Percentiles rank a stretch among this genome's conserved stretches.
Conservation (phyloP, 2,888 invertebrate genomes). For the Mesochorus sp. region DNA sequence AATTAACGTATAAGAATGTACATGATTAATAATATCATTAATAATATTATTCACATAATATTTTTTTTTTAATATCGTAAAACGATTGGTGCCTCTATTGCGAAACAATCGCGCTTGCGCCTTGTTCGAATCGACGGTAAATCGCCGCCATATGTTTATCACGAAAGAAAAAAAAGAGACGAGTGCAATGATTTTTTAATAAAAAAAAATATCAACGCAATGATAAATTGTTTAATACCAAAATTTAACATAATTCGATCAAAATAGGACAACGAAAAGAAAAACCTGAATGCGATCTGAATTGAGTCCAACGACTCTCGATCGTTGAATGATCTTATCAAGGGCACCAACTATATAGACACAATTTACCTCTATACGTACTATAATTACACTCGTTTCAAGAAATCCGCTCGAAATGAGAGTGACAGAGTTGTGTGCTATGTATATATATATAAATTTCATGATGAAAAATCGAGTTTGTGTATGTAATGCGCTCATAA, state of each 20-base stretch:
- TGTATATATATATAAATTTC: neutral
- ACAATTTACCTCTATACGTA: neutral
- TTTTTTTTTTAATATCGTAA: neutral
- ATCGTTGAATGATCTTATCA: slow-evolving; percentile 52
- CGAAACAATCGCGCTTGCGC: slow-evolving; percentile 16
- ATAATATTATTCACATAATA: neutral
- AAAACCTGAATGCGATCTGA: no score
- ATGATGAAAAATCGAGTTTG: neutral
- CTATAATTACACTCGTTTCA: slow-evolving; percentile 55
- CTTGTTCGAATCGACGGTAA: no score
- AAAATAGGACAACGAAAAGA: no score
- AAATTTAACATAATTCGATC: no score
- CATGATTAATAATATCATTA: neutral
- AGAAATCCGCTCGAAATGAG: slow-evolving; percentile 41
- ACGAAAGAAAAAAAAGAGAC: neutral
- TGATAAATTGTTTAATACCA: neutral
- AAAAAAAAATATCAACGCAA: slow-evolving; percentile 18
- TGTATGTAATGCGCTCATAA: neutral
- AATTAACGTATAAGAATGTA: neutral
- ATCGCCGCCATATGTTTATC: neutral
- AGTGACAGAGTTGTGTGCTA: slow-evolving; percentile 30
- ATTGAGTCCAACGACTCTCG: slow-evolving; percentile 48
- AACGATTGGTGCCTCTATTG: slow-evolving; percentile 35
- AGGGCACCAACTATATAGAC: slow-evolving; percentile 48
- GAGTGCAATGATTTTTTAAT: neutral